phyloP scores from a whole-genome alignment of 2,888 invertebrate species.

The Eudemis profundana region DNA sequence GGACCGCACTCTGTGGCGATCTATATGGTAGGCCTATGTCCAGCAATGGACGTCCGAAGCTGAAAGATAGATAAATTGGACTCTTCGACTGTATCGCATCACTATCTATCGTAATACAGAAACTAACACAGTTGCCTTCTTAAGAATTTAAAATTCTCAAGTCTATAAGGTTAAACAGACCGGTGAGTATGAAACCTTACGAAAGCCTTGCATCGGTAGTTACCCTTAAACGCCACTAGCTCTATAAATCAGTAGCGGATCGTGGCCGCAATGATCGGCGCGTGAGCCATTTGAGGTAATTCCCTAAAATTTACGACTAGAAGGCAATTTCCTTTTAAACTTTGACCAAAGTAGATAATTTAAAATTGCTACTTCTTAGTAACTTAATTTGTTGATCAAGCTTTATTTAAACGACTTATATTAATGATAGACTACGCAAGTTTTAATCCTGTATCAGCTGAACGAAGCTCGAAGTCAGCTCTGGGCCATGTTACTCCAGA shows the following conservation, averaged over 20 bases:
- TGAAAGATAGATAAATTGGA: too few relatives aligned
- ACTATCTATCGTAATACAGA: too few relatives aligned
- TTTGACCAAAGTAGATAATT: slow-evolving; percentile 23
- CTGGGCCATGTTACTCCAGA: neutral
- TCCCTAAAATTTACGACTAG: slow-evolving; percentile 24
- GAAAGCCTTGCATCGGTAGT: slow-evolving; percentile 5
- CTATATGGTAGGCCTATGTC: too few relatives aligned
- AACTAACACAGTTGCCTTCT: neutral
- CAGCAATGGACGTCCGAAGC: too few relatives aligned
- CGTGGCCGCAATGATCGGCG: slow-evolving; percentile 28
- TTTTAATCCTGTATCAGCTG: too few relatives aligned
- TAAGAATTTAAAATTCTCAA: neutral
- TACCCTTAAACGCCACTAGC: slow-evolving; percentile 19
- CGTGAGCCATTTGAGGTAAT: slow-evolving; percentile 32
- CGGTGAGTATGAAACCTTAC: slow-evolving; percentile 2
- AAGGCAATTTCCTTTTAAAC: slow-evolving; percentile 28
- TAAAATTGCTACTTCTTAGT: neutral
- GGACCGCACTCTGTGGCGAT: too few relatives aligned
- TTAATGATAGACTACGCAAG: neutral
- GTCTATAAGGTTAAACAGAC: slow-evolving; percentile 17
- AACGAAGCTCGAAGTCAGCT: neutral
- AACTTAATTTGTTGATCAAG: neutral
- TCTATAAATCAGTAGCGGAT: slow-evolving; percentile 31
- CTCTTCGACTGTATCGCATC: too few relatives aligned
- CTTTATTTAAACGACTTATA: neutral